Base-by-base conservation (phyloP, 2,797 vertebrate species). In the Etheostoma perlongum region DNA sequence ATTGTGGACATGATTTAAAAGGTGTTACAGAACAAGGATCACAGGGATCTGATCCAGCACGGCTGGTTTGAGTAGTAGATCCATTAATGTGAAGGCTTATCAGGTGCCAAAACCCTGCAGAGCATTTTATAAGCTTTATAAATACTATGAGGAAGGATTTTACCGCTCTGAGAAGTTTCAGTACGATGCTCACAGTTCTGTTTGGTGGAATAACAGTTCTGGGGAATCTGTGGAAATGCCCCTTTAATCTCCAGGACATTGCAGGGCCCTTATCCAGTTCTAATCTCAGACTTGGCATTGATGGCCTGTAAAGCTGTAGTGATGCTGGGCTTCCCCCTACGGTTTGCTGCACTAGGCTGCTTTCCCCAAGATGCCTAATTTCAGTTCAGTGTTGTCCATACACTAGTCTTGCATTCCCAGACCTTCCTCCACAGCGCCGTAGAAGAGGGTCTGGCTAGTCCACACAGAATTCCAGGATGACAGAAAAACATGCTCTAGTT, bases 161-260 rank as follows among this genome's bases (percentile, higher is more conserved):
- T 12, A 16, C 25, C 11, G 11, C 25, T 52, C 72, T 55, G 27
- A 13, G 18, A 23, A 49, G 74, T 23, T n/a, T 11, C 11, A 61
- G 40, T 36, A 25, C 23, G 15, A 47, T 16, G 46, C 73, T 48
- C 62, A 49, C 60, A 48, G 33, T 36, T 69, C 14, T 64, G 44
- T 58, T 67, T 42, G 49, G 64, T 19, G 33, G 23, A 40, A 69
- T 57, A 65, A 60, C 44, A 74, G 23, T 19, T 25, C 52, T 44
- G 30, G 21, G 25, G 49, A 59, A 60, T 46, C 47, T 68, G 19
- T 18, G 59, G 3, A 30, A 47, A 47, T 2, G 30, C 54, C 6
- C 49, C 21, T 67, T 74, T 66, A 44, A 72, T 71, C 62, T 47
- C 11, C 16, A 11, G 25, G 42, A 57, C 21, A 69, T 57, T 74